Percentiles rank a stretch among this genome's conserved stretches.
Conservation (phyloP, 2,888 invertebrate genomes). For the Desoria tigrina region DNA sequence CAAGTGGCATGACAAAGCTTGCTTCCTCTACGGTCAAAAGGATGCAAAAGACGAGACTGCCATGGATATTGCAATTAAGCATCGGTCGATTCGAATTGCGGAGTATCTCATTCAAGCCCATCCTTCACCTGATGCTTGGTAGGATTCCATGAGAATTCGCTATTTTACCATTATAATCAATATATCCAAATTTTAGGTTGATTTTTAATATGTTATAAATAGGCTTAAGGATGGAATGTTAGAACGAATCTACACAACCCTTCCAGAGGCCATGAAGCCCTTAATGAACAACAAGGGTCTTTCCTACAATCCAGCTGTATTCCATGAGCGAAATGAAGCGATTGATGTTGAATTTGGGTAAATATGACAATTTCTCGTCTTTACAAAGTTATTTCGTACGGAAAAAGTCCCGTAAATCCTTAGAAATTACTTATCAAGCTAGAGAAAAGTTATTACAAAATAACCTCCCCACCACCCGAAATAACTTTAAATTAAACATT, state of each 20-base stretch:
- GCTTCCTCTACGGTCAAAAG: constrained; percentile 23
- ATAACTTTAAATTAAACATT: not conserved
- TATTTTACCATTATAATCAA: not conserved
- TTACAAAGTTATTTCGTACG: not conserved
- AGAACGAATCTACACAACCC: constrained; percentile 29
- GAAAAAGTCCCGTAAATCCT: too few species aligned
- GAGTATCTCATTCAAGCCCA: constrained; percentile 36
- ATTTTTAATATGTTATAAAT: not conserved
- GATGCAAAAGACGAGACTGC: constrained; percentile 35
- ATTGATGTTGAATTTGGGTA: constrained; percentile 42
- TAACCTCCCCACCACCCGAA: not conserved
- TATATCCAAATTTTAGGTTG: not conserved
- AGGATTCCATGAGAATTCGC: not conserved
- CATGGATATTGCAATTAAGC: constrained; percentile 34
- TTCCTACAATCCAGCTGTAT: constrained; percentile 38
- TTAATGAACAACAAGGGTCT: constrained; percentile 40
- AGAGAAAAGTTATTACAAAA: not conserved
- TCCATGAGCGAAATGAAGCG: constrained; percentile 42
- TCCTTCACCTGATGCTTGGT: constrained; percentile 36
- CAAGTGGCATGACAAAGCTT: constrained; percentile 32
- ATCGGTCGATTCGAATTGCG: constrained; percentile 32
- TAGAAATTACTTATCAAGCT: too few species aligned
- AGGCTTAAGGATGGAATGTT: constrained; percentile 40
- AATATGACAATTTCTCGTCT: not conserved
- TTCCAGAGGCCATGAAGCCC: constrained; percentile 45